Conservation (phyloP, 2,888 invertebrate genomes). For the Microchrysa polita region DNA sequence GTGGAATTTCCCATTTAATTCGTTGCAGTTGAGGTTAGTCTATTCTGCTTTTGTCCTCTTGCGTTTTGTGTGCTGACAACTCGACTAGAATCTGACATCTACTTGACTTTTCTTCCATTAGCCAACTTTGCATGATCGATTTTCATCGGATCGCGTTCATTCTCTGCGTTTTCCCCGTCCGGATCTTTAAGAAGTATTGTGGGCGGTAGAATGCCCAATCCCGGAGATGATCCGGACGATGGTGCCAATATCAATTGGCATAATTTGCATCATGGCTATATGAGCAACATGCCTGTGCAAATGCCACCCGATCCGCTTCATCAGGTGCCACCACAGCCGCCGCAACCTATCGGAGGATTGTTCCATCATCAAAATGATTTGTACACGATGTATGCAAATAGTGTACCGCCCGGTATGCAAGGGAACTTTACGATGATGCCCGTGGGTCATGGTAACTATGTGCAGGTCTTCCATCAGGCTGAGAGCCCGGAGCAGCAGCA, state of each 20-base stretch:
- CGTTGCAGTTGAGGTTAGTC: slow-evolving; percentile 28
- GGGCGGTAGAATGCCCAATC: slow-evolving; percentile 21
- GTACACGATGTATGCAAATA: slow-evolving; percentile 40
- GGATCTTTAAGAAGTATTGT: neutral
- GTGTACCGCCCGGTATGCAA: slow-evolving; percentile 49
- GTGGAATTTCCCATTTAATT: too few relatives aligned
- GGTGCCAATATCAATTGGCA: slow-evolving; percentile 14
- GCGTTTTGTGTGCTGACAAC: neutral
- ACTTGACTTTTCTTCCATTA: slow-evolving; percentile 21
- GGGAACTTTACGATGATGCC: slow-evolving; percentile 62
- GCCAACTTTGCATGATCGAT: neutral
- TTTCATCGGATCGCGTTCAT: neutral
- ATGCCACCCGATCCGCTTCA: neutral
- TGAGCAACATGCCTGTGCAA: slow-evolving; percentile 21
- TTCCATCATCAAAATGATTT: slow-evolving; percentile 30
- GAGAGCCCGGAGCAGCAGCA: slow-evolving; percentile 58
- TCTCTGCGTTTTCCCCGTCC: neutral
- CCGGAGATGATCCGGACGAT: slow-evolving; percentile 32
- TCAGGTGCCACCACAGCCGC: neutral
- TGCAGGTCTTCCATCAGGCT: slow-evolving; percentile 59
- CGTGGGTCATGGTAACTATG: slow-evolving; percentile 62
- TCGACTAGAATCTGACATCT: slow-evolving; percentile 12
- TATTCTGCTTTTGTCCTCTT: slow-evolving; percentile 12
- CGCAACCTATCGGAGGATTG: neutral
- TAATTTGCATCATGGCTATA: neutral